These are phyloP conservation scores for Antrozous pallidus DNA, from an alignment of 2,797 vertebrate species.

Conservation along the genomic window DNA sequence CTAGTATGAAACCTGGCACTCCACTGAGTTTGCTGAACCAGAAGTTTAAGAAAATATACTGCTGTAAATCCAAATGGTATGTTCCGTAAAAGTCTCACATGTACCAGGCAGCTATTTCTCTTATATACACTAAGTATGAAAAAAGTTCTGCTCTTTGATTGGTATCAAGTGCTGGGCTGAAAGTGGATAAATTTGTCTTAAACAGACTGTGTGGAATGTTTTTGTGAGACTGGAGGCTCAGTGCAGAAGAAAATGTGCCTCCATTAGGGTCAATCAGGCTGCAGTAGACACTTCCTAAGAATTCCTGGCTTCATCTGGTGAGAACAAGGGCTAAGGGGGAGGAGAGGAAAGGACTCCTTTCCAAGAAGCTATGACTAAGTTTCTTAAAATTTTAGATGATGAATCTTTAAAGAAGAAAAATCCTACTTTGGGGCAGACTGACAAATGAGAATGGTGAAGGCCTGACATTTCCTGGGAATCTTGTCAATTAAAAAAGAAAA, in stretches of 20 bases:
- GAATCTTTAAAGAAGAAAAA: slow-evolving; percentile 68
- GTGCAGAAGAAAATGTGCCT: not conserved
- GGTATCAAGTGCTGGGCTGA: not conserved
- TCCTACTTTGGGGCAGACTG: not conserved
- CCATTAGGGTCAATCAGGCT: slow-evolving; percentile 27
- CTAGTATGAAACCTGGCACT: not conserved
- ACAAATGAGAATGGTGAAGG: slow-evolving; percentile 36
- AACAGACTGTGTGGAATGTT: not conserved
- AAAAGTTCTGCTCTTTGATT: not conserved
- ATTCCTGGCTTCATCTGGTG: slow-evolving; percentile 53
- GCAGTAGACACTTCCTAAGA: slow-evolving; percentile 60
- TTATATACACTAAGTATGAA: not conserved
- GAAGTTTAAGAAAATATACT: not conserved
- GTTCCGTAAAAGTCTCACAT: not conserved
- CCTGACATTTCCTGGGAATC: slow-evolving; percentile 56
- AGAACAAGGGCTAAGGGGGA: not conserved
- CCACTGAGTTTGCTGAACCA: not conserved
- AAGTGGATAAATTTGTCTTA: not conserved
- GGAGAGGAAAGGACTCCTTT: not conserved
- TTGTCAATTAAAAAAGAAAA: slow-evolving; percentile 52
- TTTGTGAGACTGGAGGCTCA: not conserved
- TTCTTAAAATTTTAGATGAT: slow-evolving; percentile 58
- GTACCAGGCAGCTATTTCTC: not conserved
- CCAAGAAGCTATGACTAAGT: slow-evolving; percentile 78
- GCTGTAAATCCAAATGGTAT: not conserved